These are phyloP conservation scores for Belonocnema kinseyi DNA, from an alignment of 1,140 invertebrate species.

Conservation along the genomic window DNA sequence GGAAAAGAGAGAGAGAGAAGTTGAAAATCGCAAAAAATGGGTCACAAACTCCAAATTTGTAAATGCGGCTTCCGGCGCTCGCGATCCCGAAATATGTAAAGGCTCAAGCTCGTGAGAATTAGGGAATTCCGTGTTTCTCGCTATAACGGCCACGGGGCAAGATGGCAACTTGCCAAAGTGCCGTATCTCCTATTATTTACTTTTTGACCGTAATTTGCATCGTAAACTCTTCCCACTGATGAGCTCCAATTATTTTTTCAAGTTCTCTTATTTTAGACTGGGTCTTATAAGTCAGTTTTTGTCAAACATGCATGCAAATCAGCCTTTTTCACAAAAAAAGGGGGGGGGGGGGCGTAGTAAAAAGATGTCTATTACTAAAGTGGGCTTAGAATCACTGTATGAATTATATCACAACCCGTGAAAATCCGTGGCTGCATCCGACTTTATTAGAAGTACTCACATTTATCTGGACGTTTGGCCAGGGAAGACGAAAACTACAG, in stretches of 20 bases:
- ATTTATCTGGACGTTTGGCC: no score
- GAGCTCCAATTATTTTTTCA: neutral
- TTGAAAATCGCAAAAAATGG: slow-evolving; percentile 15
- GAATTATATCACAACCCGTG: no score
- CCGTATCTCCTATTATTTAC: neutral
- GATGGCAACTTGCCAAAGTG: slow-evolving; percentile 22
- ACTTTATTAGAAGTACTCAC: no score
- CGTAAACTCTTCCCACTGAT: neutral
- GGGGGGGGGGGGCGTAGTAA: no score
- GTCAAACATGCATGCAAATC: no score
- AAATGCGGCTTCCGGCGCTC: slow-evolving; percentile 15
- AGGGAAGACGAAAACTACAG: no score
- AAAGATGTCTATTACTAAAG: no score
- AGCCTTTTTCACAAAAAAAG: no score
- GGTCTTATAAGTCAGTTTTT: no score
- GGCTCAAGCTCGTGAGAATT: neutral
- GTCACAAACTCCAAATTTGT: slow-evolving; percentile 20
- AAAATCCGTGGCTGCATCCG: no score
- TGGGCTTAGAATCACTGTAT: no score
- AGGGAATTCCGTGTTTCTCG: neutral
- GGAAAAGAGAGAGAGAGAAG: slow-evolving; percentile 3
- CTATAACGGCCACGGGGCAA: neutral
- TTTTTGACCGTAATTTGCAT: neutral
- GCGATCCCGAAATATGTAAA: neutral
- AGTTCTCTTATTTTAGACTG: no score